Percentiles rank a stretch among this genome's conserved stretches.
phyloP scores from a whole-genome alignment of 2,888 invertebrate genomes.

The Trachelus iudaicus region DNA sequence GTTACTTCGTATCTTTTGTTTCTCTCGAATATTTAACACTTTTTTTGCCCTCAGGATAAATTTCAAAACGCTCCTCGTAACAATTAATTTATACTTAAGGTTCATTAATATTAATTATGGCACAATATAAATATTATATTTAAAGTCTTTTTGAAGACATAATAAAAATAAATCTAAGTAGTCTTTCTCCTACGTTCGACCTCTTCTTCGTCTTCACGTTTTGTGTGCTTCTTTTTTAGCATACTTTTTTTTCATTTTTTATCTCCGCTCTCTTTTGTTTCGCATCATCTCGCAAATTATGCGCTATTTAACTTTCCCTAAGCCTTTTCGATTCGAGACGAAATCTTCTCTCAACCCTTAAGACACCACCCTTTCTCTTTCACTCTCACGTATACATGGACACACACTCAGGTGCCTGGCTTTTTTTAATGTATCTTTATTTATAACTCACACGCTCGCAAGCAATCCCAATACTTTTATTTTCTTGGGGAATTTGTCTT shows the following conservation, averaged over 20 bases:
- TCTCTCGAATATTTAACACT: neutral
- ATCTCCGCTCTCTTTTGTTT: neutral
- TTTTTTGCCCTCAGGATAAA: slow-evolving; percentile 44
- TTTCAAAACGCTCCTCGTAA: slow-evolving; percentile 60
- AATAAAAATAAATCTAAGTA: slow-evolving; percentile 66
- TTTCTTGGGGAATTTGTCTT: neutral
- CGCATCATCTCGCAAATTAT: slow-evolving; percentile 21
- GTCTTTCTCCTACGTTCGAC: slow-evolving; percentile 62
- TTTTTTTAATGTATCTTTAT: no score
- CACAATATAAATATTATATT: slow-evolving; percentile 65
- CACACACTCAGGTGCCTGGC: no score
- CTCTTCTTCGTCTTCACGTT: slow-evolving; percentile 6
- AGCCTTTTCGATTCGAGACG: slow-evolving; percentile 35
- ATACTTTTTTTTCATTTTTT: slow-evolving; percentile 15
- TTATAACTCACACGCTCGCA: no score
- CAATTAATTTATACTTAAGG: slow-evolving; percentile 64
- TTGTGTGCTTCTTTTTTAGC: slow-evolving; percentile 25
- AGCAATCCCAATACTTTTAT: no score
- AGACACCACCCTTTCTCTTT: slow-evolving; percentile 14
- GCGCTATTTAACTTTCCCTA: slow-evolving; percentile 48
- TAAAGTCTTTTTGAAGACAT: slow-evolving; percentile 64
- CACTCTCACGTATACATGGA: no score
- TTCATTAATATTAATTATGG: slow-evolving; percentile 64
- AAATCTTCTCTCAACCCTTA: slow-evolving; percentile 17
- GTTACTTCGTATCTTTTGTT: neutral